Evolutionary conservation across 2,888 invertebrate species (phyloP).

Genomic region (Smittia aterrima): DNA sequence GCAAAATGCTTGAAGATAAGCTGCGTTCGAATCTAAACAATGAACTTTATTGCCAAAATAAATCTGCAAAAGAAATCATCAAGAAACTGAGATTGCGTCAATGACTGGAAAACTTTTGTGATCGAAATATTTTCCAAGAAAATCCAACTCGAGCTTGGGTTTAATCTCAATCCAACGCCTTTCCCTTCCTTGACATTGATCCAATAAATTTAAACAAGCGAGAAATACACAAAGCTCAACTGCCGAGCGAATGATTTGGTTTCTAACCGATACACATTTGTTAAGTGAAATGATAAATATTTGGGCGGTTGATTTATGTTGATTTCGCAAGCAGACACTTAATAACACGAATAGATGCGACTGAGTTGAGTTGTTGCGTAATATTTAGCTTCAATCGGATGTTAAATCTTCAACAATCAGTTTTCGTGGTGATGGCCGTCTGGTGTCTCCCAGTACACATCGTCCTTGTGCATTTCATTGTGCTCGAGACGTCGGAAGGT

Average conservation of each 20-base stretch:
- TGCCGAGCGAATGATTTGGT: neutral
- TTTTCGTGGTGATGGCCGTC: slow-evolving; percentile 42
- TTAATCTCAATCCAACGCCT: too few relatives aligned
- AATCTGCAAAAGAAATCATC: too few relatives aligned
- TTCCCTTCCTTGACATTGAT: neutral
- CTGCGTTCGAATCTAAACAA: too few relatives aligned
- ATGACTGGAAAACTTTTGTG: too few relatives aligned
- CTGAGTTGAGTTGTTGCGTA: neutral
- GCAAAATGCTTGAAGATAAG: too few relatives aligned
- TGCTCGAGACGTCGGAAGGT: slow-evolving; percentile 56
- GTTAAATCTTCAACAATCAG: neutral
- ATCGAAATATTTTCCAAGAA: too few relatives aligned
- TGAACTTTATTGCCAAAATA: too few relatives aligned
- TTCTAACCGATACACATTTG: slow-evolving; percentile 9
- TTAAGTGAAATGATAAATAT: slow-evolving; percentile 37
- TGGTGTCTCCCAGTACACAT: slow-evolving; percentile 65
- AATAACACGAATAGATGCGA: slow-evolving; percentile 5
- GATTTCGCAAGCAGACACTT: neutral
- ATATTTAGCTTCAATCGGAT: neutral
- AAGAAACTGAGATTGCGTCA: too few relatives aligned
- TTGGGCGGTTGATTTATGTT: slow-evolving; percentile 25
- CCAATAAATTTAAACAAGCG: neutral
- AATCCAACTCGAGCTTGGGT: too few relatives aligned
- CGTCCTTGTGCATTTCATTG: slow-evolving; percentile 62
- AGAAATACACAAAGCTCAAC: neutral